phyloP scores from a whole-genome alignment of 92 coral and sea anemone genomes.

The Hydrozoanthus gracilis region DNA sequence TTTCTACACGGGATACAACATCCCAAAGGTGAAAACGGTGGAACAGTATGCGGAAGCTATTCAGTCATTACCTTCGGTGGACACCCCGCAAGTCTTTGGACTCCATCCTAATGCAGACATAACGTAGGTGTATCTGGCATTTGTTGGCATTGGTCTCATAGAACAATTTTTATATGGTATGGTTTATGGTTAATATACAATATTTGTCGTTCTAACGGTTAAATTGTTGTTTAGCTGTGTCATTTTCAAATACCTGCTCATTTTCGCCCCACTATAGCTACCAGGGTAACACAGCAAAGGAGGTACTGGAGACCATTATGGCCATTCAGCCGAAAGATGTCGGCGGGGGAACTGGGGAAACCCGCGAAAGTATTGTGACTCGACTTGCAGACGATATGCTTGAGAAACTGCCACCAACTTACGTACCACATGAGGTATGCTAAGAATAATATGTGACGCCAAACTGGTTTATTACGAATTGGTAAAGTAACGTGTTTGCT shows the following conservation, averaged over 20 bases:
- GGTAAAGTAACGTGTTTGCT: too few relatives aligned
- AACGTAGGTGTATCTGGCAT: slow-evolving; percentile 64
- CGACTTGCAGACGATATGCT: slow-evolving; percentile 89
- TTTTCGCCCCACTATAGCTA: slow-evolving; percentile 51
- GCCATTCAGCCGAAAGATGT: slow-evolving; percentile 92
- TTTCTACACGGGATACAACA: slow-evolving; percentile 86
- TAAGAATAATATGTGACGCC: background rate
- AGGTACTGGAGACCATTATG: slow-evolving; percentile 91
- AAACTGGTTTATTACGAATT: background rate
- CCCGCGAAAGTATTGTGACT: slow-evolving; percentile 88
- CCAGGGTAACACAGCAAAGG: slow-evolving; percentile 90
- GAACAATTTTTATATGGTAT: background rate
- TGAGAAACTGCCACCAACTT: slow-evolving; percentile 88
- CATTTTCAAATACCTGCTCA: too few relatives aligned
- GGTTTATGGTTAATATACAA: too few relatives aligned
- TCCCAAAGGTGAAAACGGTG: slow-evolving; percentile 82
- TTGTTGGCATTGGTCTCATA: background rate
- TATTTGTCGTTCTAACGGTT: too few relatives aligned
- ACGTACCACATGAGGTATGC: slow-evolving; percentile 82
- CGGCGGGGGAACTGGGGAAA: slow-evolving; percentile 92
- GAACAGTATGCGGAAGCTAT: slow-evolving; percentile 87
- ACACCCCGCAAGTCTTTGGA: slow-evolving; percentile 91
- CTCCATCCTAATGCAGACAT: slow-evolving; percentile 91
- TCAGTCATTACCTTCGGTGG: slow-evolving; percentile 86
- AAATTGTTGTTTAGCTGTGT: too few relatives aligned